A percentile compares a stretch with the other conserved stretches of the same genome.
Evolutionary conservation across 2,113 vertebrate genomes (phyloP).

Genomic region (Eublepharis macularius): DNA sequence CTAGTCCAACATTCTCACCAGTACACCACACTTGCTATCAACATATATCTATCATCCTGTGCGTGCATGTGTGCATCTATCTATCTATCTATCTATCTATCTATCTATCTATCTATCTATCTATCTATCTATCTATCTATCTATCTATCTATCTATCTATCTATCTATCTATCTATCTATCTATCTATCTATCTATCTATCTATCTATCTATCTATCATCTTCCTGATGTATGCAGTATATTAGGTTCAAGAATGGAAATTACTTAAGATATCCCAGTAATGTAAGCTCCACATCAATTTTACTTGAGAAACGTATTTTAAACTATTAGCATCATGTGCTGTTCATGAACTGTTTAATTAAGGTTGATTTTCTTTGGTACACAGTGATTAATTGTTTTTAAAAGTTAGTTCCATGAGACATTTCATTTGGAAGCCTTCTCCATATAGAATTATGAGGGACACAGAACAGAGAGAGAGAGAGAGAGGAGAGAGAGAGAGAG

Average conservation of each 20-base stretch:
- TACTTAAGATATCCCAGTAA: neutral
- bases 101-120: too few species aligned
- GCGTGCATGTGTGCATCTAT: too few species aligned
- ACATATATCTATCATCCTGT: too few species aligned
- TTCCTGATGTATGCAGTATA: neutral
- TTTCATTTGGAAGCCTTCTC: constrained; percentile 21
- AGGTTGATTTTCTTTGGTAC: neutral
- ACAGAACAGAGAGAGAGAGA: neutral
- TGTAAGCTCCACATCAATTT: neutral
- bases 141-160: too few species aligned
- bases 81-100: too few species aligned
- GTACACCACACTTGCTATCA: too few species aligned
- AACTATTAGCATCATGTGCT: neutral
- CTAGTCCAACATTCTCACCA: too few species aligned
- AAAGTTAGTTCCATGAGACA: neutral
- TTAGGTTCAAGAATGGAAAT: neutral
- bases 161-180: too few species aligned
- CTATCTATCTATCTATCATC: neutral
- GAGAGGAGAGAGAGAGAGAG: neutral
- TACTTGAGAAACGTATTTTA: neutral
- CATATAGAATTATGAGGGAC: neutral
- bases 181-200: too few species aligned
- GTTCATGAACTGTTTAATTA: neutral
- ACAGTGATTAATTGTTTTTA: neutral
- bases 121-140: too few species aligned